Evolutionary conservation across 2,113 vertebrate genomes (phyloP).

Genomic region (Rhinichthys klamathensis): DNA sequence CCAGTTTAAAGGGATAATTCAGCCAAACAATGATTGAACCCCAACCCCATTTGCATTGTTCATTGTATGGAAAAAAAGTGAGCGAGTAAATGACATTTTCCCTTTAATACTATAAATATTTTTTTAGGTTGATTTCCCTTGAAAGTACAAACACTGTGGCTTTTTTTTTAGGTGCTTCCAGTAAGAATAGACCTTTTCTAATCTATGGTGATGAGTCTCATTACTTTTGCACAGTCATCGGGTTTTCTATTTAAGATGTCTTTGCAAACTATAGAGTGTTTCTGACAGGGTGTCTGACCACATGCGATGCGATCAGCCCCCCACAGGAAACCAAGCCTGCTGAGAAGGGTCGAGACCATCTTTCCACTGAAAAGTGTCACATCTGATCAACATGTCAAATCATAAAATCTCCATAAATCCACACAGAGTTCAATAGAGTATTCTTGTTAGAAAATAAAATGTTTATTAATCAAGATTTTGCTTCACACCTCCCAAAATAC

Average conservation of each 20-base stretch:
- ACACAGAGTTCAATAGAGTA: background rate
- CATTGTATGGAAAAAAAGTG: background rate
- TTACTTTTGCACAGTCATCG: background rate
- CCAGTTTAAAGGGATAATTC: background rate
- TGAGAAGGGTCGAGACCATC: background rate
- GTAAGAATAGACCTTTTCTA: too few species aligned
- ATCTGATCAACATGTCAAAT: background rate
- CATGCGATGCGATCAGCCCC: background rate
- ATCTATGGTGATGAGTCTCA: background rate
- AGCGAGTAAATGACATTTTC: background rate
- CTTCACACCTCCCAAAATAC: slow-evolving; percentile 4
- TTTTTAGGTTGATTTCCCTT: background rate
- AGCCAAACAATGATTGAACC: background rate
- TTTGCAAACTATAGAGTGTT: slow-evolving; percentile 10
- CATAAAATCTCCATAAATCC: background rate
- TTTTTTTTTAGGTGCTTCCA: background rate
- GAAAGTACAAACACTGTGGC: background rate
- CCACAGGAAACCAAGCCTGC: slow-evolving; percentile 1
- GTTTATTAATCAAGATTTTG: background rate
- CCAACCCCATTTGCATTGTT: background rate
- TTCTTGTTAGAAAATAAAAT: background rate
- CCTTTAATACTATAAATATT: background rate
- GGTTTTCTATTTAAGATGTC: background rate
- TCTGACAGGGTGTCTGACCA: background rate
- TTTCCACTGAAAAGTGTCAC: background rate